A percentile compares a stretch with the other conserved stretches of the same genome.
Conservation (phyloP, 2,113 vertebrate species). For the Peromyscus californicus region DNA sequence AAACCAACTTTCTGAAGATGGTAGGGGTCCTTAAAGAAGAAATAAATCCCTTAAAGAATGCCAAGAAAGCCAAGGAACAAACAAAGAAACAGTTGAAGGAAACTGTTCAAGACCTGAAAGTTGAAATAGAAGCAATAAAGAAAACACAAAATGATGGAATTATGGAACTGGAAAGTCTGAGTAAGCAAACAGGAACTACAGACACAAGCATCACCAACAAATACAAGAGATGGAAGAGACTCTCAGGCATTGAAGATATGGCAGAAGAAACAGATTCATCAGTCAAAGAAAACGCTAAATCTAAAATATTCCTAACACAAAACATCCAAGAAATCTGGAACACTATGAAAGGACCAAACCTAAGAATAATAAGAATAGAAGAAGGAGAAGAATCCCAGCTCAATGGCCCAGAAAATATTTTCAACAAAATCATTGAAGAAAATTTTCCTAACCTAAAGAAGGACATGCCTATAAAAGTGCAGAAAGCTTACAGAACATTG, state of each 20-base stretch:
- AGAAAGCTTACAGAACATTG: not conserved
- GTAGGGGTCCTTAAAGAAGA: not conserved
- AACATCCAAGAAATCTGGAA: not conserved
- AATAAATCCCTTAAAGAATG: not conserved
- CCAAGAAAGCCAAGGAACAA: not conserved
- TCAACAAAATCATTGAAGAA: not conserved
- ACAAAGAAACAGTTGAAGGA: not conserved
- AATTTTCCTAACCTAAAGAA: not conserved
- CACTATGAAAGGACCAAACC: not conserved
- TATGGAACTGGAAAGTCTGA: not conserved
- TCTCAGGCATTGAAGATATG: not conserved
- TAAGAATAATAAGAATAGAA: not conserved
- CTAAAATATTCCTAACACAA: not conserved
- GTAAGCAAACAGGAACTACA: not conserved
- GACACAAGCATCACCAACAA: not conserved
- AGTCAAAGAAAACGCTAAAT: not conserved
- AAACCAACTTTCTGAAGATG: not conserved
- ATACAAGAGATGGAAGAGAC: not conserved
- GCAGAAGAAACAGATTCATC: not conserved
- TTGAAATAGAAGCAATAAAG: not conserved
- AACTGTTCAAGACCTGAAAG: not conserved
- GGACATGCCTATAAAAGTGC: not conserved
- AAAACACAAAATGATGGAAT: not conserved
- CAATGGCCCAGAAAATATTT: not conserved
- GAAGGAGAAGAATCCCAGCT: not conserved